These are phyloP conservation scores for Alfaro cultratus DNA, from an alignment of 2,797 vertebrate genomes.

Conservation along the genomic window DNA sequence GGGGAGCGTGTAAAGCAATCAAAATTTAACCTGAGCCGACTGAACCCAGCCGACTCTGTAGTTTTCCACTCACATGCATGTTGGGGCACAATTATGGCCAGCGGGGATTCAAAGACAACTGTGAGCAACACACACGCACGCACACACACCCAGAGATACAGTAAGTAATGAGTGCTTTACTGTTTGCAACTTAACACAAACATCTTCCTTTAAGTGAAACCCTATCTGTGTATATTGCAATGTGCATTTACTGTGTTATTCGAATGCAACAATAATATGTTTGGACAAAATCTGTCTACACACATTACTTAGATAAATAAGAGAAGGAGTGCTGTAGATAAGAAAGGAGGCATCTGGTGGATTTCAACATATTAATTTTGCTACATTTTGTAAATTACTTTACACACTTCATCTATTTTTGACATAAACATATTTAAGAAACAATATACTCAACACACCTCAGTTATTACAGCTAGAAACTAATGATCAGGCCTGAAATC, in stretches of 20 bases:
- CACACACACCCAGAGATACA: background rate
- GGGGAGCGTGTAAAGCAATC: conserved; percentile 35
- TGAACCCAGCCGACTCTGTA: conserved; percentile 35
- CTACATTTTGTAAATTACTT: background rate
- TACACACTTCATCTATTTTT: background rate
- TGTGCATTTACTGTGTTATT: background rate
- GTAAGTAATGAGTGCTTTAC: background rate
- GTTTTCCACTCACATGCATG: conserved; percentile 48
- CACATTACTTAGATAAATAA: background rate
- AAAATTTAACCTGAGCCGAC: conserved; percentile 30
- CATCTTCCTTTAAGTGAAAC: background rate
- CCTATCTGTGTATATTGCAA: background rate
- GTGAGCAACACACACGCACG: background rate
- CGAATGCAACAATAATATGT: background rate
- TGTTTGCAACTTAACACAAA: background rate
- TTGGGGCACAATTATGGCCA: background rate
- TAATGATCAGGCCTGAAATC: background rate
- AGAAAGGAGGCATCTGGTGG: background rate
- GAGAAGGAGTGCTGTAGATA: background rate
- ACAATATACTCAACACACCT: background rate
- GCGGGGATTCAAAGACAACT: background rate
- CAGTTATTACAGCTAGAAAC: background rate
- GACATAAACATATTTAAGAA: background rate
- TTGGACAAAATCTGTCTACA: background rate
- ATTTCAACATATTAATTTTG: background rate